Conservation (phyloP, 2,113 vertebrate genomes). For the Nothobranchius furzeri region DNA sequence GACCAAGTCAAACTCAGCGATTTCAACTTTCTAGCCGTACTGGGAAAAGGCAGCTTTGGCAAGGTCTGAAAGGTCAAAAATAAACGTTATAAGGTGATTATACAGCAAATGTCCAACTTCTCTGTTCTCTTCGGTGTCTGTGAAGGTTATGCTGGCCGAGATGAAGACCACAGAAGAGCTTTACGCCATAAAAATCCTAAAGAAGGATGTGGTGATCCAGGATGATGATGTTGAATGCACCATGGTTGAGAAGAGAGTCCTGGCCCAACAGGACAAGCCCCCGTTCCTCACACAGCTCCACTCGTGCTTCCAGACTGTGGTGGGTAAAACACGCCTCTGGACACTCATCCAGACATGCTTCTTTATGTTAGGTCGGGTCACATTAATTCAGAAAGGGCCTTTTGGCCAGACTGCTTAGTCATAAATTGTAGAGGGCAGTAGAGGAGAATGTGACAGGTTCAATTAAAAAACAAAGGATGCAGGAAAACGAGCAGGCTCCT, state of each 20-base stretch:
- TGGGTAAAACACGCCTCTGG: conserved; percentile 66
- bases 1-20: conserved; percentile 90
- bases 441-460: conserved; percentile 20
- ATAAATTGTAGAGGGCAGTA: conserved; percentile 22
- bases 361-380: conserved; percentile 30
- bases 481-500: conserved; percentile 15
- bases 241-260: conserved; percentile 94
- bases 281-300: conserved; percentile 93
- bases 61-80: conserved; percentile 80
- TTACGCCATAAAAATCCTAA: conserved; percentile 93
- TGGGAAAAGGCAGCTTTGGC: conserved; percentile 96
- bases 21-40: conserved; percentile 93
- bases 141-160: conserved; percentile 94
- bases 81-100: background rate
- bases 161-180: conserved; percentile 87
- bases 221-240: conserved; percentile 97
- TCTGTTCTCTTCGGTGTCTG: background rate
- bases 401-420: conserved; percentile 82
- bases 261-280: conserved; percentile 89
- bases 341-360: conserved; percentile 11
- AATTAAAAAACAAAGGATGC: background rate
- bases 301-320: conserved; percentile 96
- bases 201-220: conserved; percentile 97
- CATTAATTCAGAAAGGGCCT: conserved; percentile 35
- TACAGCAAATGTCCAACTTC: background rate